phyloP scores from a whole-genome alignment of 2,797 vertebrate species.

The Tangara arthus region DNA sequence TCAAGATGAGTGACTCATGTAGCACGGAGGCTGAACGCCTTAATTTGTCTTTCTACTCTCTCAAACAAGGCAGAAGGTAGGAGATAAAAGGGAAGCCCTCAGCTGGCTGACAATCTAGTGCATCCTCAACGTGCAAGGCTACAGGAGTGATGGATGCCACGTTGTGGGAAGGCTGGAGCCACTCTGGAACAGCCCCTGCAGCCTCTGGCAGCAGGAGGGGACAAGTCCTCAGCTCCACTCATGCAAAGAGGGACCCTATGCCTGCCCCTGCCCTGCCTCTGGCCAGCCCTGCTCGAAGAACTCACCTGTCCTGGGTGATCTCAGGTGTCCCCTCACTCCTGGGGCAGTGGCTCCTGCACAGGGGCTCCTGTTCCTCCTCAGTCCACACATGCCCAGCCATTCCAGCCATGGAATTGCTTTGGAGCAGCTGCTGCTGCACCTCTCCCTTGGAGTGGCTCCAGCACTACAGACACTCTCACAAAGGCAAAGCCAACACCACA shows the following conservation, averaged over 20 bases:
- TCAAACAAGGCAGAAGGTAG: not conserved
- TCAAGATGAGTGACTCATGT: not conserved
- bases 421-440: not conserved
- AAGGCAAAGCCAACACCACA: not conserved
- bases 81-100: not conserved
- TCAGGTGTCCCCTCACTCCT: not conserved
- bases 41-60: not conserved
- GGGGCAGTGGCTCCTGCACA: not conserved
- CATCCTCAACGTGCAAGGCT: fast-evolving
- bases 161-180: not conserved
- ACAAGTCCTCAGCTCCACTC: not conserved
- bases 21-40: not conserved
- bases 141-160: fast-evolving
- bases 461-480: not conserved
- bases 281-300: fast-evolving
- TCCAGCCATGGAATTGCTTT: not conserved
- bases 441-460: not conserved
- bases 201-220: not conserved
- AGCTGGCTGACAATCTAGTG: not conserved
- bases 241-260: fast-evolving
- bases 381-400: fast-evolving
- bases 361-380: not conserved
- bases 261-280: not conserved
- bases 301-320: fast-evolving
- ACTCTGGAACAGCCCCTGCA: not conserved